phyloP scores from a whole-genome alignment of 2,888 invertebrate genomes.

The Ennomos erosarius region DNA sequence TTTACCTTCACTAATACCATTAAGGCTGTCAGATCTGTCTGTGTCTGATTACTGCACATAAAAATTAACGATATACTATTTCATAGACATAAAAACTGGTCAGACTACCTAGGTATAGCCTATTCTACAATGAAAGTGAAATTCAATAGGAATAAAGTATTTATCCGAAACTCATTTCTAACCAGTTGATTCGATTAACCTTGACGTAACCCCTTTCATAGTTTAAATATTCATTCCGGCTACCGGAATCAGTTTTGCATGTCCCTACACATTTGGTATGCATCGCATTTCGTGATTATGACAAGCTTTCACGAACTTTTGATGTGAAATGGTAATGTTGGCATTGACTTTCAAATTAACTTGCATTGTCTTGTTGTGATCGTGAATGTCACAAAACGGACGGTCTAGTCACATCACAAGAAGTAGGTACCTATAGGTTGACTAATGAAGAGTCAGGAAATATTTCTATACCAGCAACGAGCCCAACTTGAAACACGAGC shows the following conservation, averaged over 20 bases:
- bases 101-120: no score
- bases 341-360: slow-evolving; percentile 38
- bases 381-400: slow-evolving; percentile 34
- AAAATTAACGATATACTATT: no score
- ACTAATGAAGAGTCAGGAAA: no score
- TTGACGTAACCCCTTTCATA: slow-evolving; percentile 8
- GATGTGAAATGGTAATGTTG: slow-evolving; percentile 15
- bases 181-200: slow-evolving; percentile 1
- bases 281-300: slow-evolving; percentile 6
- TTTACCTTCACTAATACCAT: no score
- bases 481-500: no score
- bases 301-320: slow-evolving; percentile 22
- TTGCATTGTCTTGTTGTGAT: slow-evolving; percentile 24
- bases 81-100: no score
- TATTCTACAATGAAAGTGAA: no score
- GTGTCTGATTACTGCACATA: no score
- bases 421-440: no score
- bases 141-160: neutral
- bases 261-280: slow-evolving; percentile 6
- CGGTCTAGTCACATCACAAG: slow-evolving; percentile 10
- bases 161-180: neutral
- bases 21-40: no score
- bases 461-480: no score
- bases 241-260: slow-evolving; percentile 6
- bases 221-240: neutral